These are phyloP conservation scores for Plestiodon gilberti DNA, from an alignment of 2,113 vertebrate species.

Conservation along the genomic window DNA sequence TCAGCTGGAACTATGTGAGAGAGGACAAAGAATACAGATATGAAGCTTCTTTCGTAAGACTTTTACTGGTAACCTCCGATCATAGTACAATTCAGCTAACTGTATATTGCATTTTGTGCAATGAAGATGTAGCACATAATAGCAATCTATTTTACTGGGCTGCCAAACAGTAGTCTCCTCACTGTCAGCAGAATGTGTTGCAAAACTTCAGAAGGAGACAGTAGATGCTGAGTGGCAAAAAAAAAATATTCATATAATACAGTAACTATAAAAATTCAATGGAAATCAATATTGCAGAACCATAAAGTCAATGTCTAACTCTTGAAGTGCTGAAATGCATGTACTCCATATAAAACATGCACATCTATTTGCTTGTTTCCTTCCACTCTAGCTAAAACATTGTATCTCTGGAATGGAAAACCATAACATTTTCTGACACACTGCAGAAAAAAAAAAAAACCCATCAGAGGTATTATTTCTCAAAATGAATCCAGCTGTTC, in stretches of 20 bases:
- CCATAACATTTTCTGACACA: background rate
- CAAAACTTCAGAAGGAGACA: slow-evolving; percentile 65
- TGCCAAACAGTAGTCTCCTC: slow-evolving; percentile 38
- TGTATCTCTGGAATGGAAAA: background rate
- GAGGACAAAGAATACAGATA: slow-evolving; percentile 25
- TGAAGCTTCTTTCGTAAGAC: slow-evolving; percentile 39
- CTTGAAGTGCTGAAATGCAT: slow-evolving; percentile 32
- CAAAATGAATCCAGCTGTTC: background rate
- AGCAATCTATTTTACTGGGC: slow-evolving; percentile 44
- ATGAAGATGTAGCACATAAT: slow-evolving; percentile 22
- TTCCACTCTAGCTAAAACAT: background rate
- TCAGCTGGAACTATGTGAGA: slow-evolving; percentile 34
- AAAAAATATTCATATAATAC: slow-evolving; percentile 69
- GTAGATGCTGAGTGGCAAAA: slow-evolving; percentile 64
- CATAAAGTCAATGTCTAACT: slow-evolving; percentile 56
- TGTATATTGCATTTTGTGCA: slow-evolving; percentile 42
- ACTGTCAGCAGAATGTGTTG: slow-evolving; percentile 63
- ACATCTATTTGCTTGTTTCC: too few species aligned
- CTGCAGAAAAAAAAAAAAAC: background rate
- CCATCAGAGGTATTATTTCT: background rate
- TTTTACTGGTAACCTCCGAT: slow-evolving; percentile 17
- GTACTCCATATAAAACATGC: background rate
- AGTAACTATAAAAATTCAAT: slow-evolving; percentile 64
- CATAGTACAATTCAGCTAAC: slow-evolving; percentile 56
- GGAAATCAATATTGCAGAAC: slow-evolving; percentile 67